Conservation (phyloP, 2,888 invertebrate species). For the Dryomyza anilis region DNA sequence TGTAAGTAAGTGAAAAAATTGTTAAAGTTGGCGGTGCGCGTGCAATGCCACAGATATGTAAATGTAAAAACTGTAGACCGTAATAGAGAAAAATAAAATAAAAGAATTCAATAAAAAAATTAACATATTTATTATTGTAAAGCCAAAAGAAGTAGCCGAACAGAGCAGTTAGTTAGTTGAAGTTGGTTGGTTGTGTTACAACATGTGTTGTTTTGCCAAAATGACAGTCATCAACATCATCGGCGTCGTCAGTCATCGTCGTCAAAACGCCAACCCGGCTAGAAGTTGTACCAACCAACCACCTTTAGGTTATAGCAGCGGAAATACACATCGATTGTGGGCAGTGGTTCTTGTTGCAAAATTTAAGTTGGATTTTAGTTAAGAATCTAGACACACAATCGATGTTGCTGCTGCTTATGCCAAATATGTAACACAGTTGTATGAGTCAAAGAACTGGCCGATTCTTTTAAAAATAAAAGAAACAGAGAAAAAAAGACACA, state of each 20-base stretch:
- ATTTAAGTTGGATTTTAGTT: not conserved
- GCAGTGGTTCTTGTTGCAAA: not conserved
- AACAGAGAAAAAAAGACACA: not conserved
- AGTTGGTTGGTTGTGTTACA: too few relatives aligned
- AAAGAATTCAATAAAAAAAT: too few relatives aligned
- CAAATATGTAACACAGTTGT: too few relatives aligned
- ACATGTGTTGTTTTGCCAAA: too few relatives aligned
- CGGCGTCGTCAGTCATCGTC: not conserved
- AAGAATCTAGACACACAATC: too few relatives aligned
- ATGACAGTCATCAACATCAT: not conserved
- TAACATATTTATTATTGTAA: too few relatives aligned
- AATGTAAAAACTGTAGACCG: not conserved
- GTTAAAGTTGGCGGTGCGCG: not conserved
- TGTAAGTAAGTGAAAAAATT: not conserved
- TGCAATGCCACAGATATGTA: not conserved
- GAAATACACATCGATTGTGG: constrained; percentile 5
- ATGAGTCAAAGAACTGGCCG: not conserved
- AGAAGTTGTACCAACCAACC: too few relatives aligned
- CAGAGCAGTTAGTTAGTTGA: too few relatives aligned
- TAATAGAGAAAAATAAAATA: not conserved
- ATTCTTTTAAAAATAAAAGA: not conserved
- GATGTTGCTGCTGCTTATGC: too few relatives aligned
- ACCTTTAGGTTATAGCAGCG: not conserved
- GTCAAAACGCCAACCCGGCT: too few relatives aligned
- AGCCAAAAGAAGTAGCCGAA: too few relatives aligned